Evolutionary conservation across 2,797 vertebrate species (phyloP).

Genomic region (Microctenopoma stevenorrisi): DNA sequence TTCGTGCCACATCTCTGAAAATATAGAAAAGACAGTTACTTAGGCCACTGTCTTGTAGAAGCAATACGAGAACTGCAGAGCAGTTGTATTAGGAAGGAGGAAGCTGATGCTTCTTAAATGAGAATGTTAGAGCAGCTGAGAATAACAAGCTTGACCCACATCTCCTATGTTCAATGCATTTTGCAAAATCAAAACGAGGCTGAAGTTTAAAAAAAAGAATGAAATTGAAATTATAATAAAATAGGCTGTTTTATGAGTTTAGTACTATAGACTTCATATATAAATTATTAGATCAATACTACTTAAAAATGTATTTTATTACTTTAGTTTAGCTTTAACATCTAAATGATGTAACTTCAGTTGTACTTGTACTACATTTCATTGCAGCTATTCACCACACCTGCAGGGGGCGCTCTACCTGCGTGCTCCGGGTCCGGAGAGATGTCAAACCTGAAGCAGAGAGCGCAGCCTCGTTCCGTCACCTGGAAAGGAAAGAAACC

Average conservation of each 20-base stretch:
- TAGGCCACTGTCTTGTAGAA: not conserved
- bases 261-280: not conserved
- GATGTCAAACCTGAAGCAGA: constrained; percentile 87
- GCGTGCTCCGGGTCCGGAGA: constrained; percentile 84
- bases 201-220: constrained; percentile 8
- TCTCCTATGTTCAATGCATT: not conserved
- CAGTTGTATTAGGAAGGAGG: constrained; percentile 7
- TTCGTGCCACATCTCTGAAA: constrained; percentile 4
- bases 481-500: constrained; percentile 94
- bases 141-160: constrained; percentile 3
- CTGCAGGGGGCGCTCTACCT: constrained; percentile 81
- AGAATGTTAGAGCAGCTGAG: constrained; percentile 7
- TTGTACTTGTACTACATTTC: not conserved
- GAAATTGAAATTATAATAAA: constrained; percentile 1
- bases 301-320: not conserved
- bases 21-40: constrained; percentile 5
- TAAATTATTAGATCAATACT: not conserved
- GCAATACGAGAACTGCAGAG: constrained; percentile 5
- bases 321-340: not conserved
- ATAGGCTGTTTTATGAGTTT: constrained; percentile 6
- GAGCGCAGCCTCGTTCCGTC: constrained; percentile 92
- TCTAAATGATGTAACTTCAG: not conserved
- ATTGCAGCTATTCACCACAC: constrained; percentile 57
- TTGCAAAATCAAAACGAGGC: not conserved
- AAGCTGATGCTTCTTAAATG: constrained; percentile 6